Conservation (phyloP, 2,888 invertebrate genomes). For the Polietes domitor region DNA sequence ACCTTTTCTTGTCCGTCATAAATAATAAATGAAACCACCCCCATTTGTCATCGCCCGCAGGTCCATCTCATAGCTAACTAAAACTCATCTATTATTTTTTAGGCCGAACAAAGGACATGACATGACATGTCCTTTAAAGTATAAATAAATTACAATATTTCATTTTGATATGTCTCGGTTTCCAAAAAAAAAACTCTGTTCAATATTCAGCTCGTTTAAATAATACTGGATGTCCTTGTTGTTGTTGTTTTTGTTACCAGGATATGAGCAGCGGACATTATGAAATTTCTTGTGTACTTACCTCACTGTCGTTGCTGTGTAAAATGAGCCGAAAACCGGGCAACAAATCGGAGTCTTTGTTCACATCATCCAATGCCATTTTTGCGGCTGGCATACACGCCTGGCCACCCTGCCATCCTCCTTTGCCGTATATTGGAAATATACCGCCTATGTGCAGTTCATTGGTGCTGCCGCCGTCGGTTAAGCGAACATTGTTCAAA, state of each 20-base stretch:
- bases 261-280: neutral
- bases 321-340: conserved; percentile 95
- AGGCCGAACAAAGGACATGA: neutral
- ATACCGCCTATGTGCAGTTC: conserved; percentile 98
- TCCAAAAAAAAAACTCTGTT: neutral
- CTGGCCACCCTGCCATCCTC: conserved; percentile 99
- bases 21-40: conserved; percentile 11
- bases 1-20: conserved; percentile 13
- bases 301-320: conserved; percentile 98
- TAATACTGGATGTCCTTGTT: neutral
- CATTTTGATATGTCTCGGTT: neutral
- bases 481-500: conserved; percentile 77
- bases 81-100: neutral
- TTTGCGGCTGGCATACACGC: conserved; percentile 99
- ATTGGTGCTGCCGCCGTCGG: conserved; percentile 81
- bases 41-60: neutral
- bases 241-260: neutral
- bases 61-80: too few relatives aligned
- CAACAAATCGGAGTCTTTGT: conserved; percentile 91
- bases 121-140: neutral
- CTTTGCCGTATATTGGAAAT: conserved; percentile 97
- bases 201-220: neutral
- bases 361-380: conserved; percentile 98
- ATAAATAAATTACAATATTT: neutral
- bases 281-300: conserved; percentile 80